These are phyloP conservation scores for Amaurobius ferox DNA, from an alignment of 2,888 invertebrate species.

Conservation along the genomic window DNA sequence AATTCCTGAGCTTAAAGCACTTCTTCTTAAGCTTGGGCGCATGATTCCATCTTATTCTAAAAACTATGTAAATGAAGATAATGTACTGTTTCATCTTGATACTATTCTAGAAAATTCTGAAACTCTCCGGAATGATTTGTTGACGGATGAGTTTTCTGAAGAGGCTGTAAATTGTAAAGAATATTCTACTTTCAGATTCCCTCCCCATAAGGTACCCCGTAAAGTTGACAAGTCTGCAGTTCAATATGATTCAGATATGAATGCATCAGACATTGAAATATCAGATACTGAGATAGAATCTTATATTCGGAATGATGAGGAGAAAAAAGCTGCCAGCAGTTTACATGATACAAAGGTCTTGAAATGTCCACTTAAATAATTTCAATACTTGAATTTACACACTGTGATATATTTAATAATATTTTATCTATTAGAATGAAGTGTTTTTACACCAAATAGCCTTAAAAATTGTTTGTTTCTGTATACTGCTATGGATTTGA, in stretches of 20 bases:
- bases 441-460: too few species aligned
- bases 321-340: too few species aligned
- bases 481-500: too few species aligned
- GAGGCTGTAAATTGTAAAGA: conserved; percentile 32
- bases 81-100: conserved; percentile 30
- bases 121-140: conserved; percentile 41
- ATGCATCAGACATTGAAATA: conserved; percentile 5
- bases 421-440: too few species aligned
- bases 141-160: conserved; percentile 10
- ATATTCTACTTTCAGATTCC: conserved; percentile 19
- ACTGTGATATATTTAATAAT: too few species aligned
- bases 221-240: neutral
- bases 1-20: conserved; percentile 25
- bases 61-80: conserved; percentile 43
- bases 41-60: conserved; percentile 34
- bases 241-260: conserved; percentile 13
- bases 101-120: conserved; percentile 44
- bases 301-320: too few species aligned
- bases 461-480: too few species aligned
- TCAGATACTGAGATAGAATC: neutral
- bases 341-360: too few species aligned
- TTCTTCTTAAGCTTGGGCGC: conserved; percentile 30
- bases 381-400: too few species aligned
- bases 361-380: too few species aligned
- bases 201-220: neutral